Percentiles rank a stretch among this genome's conserved stretches.
phyloP scores from a whole-genome alignment of 2,888 invertebrate genomes.

The Boloria selene region DNA sequence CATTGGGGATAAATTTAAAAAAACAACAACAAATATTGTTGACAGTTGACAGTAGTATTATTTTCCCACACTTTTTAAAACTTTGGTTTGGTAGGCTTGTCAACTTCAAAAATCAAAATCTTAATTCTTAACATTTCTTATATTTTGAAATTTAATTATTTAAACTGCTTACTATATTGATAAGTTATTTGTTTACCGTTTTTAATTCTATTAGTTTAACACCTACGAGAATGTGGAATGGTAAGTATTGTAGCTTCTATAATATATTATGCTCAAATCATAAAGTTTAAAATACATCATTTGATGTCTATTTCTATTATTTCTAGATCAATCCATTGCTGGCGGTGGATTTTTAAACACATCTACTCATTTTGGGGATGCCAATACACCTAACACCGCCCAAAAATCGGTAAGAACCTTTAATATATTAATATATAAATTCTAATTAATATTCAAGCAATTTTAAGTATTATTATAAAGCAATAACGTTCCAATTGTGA shows the following conservation, averaged over 20 bases:
- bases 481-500: too few species aligned
- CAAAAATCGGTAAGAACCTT: slow-evolving; percentile 63
- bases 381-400: slow-evolving; percentile 69
- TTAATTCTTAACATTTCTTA: too few species aligned
- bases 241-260: slow-evolving; percentile 31
- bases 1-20: too few species aligned
- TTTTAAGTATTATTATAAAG: background rate
- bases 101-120: too few species aligned
- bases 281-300: background rate
- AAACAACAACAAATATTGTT: too few species aligned
- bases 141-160: too few species aligned
- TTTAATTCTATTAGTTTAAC: background rate
- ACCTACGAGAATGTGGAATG: slow-evolving; percentile 40
- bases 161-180: background rate
- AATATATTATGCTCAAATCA: background rate
- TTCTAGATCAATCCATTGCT: slow-evolving; percentile 71
- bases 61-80: too few species aligned
- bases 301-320: background rate
- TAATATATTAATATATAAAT: background rate
- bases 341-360: slow-evolving; percentile 78
- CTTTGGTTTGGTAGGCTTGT: too few species aligned
- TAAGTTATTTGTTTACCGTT: background rate
- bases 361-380: slow-evolving; percentile 73
- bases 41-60: too few species aligned
- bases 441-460: background rate